Evolutionary conservation across 2,113 vertebrate species (phyloP).

Genomic region (Polyodon spathula): DNA sequence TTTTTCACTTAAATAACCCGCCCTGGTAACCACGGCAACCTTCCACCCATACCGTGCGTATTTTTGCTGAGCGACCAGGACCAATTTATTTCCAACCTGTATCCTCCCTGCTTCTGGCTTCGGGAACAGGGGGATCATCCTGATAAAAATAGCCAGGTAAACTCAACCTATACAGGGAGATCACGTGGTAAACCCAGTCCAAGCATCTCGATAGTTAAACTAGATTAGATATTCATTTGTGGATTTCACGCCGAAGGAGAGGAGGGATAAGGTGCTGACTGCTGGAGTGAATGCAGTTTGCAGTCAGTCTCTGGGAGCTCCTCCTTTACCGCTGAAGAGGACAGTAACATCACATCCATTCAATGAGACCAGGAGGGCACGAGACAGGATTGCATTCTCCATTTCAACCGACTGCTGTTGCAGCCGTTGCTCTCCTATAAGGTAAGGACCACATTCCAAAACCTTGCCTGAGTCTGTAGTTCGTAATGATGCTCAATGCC

Average conservation of each 20-base stretch:
- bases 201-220: conserved; percentile 16
- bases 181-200: conserved; percentile 32
- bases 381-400: conserved; percentile 36
- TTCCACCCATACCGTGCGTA: conserved; percentile 30
- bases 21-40: conserved; percentile 56
- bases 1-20: conserved; percentile 23
- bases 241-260: conserved; percentile 19
- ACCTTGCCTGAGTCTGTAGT: background rate
- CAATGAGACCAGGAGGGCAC: conserved; percentile 48
- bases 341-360: conserved; percentile 37
- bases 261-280: conserved; percentile 24
- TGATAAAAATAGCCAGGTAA: background rate
- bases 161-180: background rate
- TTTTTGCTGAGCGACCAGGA: conserved; percentile 21
- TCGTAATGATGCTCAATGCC: background rate
- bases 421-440: conserved; percentile 25
- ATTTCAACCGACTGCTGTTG: conserved; percentile 29
- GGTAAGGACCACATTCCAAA: conserved; percentile 37
- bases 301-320: conserved; percentile 37
- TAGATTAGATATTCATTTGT: conserved; percentile 29
- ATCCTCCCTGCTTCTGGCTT: too few species aligned
- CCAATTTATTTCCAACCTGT: conserved; percentile 1
- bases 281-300: conserved; percentile 41
- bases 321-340: conserved; percentile 44
- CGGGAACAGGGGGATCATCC: too few species aligned